Evolutionary conservation across 2,797 vertebrate genomes (phyloP).

Genomic region (Clarias fuscus): DNA sequence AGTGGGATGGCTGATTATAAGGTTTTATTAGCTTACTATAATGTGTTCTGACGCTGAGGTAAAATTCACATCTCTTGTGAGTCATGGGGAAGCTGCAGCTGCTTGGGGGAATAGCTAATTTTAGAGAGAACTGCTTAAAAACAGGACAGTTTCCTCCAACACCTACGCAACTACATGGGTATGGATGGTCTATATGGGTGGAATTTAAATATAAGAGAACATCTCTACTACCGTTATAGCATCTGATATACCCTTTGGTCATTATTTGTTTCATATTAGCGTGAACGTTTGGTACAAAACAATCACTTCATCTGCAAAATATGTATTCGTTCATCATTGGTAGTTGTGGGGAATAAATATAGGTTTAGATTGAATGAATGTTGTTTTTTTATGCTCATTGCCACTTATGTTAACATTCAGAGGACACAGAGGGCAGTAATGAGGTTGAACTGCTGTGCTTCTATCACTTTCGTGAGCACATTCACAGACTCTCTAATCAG

Average conservation of each 20-base stretch:
- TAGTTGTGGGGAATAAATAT: neutral
- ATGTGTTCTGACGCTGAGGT: neutral
- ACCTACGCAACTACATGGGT: slow-evolving; percentile 37
- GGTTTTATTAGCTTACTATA: slow-evolving; percentile 2
- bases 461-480: slow-evolving; percentile 17
- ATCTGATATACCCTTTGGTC: neutral
- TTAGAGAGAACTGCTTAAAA: slow-evolving; percentile 25
- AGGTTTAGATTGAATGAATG: slow-evolving; percentile 5
- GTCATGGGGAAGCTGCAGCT: slow-evolving; percentile 25
- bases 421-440: neutral
- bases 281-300: neutral
- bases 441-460: neutral
- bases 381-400: neutral
- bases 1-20: slow-evolving; percentile 15
- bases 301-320: neutral
- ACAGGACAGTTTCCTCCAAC: slow-evolving; percentile 16
- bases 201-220: neutral
- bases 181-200: slow-evolving; percentile 7
- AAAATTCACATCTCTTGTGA: neutral
- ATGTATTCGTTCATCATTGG: neutral
- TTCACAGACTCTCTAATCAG: slow-evolving; percentile 40
- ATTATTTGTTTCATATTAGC: neutral
- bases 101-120: slow-evolving; percentile 9
- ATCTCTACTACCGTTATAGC: neutral
- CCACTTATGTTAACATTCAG: slow-evolving; percentile 14